Evolutionary conservation across 2,113 vertebrate species (phyloP).

Genomic region (Octodon degus): DNA sequence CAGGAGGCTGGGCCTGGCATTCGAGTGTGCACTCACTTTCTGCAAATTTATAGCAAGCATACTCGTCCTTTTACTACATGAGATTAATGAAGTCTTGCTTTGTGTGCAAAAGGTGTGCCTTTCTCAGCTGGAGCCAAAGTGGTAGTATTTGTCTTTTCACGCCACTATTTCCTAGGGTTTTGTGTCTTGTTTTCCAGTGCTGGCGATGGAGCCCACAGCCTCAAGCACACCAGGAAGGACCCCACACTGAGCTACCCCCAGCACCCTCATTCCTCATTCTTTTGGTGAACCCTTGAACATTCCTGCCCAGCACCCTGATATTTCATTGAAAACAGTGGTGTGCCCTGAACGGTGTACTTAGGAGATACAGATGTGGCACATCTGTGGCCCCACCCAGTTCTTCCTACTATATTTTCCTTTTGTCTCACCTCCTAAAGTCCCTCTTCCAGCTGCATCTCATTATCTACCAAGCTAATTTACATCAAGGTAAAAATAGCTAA

Average conservation of each 20-base stretch:
- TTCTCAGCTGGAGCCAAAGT: conserved; percentile 16
- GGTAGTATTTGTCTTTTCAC: background rate
- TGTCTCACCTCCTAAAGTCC: background rate
- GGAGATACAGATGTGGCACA: background rate
- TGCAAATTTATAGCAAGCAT: conserved; percentile 35
- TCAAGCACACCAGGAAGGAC: background rate
- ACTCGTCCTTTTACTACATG: background rate
- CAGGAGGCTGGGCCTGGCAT: background rate
- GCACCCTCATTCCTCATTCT: background rate
- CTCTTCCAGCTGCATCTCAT: background rate
- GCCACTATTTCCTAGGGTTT: background rate
- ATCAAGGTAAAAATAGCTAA: conserved; percentile 10
- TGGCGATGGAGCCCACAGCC: background rate
- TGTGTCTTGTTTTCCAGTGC: background rate
- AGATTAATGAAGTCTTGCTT: conserved; percentile 52
- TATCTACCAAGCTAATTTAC: conserved; percentile 30
- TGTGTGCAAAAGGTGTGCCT: background rate
- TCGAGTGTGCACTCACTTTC: conserved; percentile 16
- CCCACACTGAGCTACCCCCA: background rate
- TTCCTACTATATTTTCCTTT: conserved; percentile 25
- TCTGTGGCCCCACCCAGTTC: background rate
- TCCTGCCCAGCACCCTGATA: background rate
- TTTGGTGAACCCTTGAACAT: background rate
- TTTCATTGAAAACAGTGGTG: background rate
- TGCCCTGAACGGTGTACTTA: background rate